phyloP scores from a whole-genome alignment of 2,797 vertebrate genomes.

The Epinephelus coioides region DNA sequence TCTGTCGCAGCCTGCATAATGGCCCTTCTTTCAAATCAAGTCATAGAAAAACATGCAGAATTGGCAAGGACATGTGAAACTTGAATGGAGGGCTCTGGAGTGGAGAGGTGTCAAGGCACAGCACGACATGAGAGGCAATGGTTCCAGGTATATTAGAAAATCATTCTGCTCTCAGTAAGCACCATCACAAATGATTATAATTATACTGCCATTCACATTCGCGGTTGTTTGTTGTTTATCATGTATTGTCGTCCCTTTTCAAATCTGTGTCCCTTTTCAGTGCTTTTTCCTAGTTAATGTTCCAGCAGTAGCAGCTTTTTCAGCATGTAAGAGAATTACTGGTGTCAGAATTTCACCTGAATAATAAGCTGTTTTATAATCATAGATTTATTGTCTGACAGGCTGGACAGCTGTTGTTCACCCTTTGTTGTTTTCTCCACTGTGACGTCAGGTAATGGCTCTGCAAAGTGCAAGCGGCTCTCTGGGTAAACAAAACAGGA shows the following conservation, averaged over 20 bases:
- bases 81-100: too few relatives aligned
- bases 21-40: conserved; percentile 18
- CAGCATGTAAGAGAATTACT: neutral
- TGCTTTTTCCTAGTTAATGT: neutral
- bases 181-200: conserved; percentile 29
- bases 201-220: conserved; percentile 26
- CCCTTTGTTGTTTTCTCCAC: conserved; percentile 35
- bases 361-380: conserved; percentile 21
- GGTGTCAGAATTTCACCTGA: conserved; percentile 4
- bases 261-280: neutral
- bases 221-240: neutral
- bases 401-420: conserved; percentile 34
- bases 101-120: conserved; percentile 16
- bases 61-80: conserved; percentile 23
- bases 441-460: conserved; percentile 44
- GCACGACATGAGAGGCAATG: conserved; percentile 7
- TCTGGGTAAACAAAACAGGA: conserved; percentile 40
- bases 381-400: conserved; percentile 28
- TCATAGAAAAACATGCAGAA: conserved; percentile 7
- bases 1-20: conserved; percentile 17
- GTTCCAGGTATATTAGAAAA: conserved; percentile 28
- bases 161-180: conserved; percentile 32
- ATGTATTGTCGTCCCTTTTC: neutral
- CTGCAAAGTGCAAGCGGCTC: conserved; percentile 34
- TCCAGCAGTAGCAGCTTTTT: neutral